A percentile compares a stretch with the other conserved stretches of the same genome.
phyloP scores from a whole-genome alignment of 2,113 vertebrate species.

The Menidia beryllina region DNA sequence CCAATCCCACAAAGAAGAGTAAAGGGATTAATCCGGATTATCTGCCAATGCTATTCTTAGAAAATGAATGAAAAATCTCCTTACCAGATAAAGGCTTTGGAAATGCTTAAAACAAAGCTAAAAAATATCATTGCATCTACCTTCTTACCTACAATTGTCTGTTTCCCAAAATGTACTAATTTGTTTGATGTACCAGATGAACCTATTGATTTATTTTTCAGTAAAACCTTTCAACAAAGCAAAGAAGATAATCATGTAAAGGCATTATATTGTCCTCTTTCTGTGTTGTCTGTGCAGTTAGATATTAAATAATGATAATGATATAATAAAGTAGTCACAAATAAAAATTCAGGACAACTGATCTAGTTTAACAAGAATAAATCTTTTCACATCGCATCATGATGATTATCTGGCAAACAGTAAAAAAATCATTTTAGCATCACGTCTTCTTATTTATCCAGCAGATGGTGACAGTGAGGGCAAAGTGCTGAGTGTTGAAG shows the following conservation, averaged over 20 bases:
- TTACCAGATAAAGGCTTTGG: constrained; percentile 40
- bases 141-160: constrained; percentile 9
- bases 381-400: not conserved
- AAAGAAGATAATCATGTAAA: not conserved
- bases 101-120: constrained; percentile 28
- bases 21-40: constrained; percentile 73
- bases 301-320: too few relatives aligned
- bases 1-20: constrained; percentile 54
- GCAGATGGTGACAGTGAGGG: constrained; percentile 58
- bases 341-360: not conserved
- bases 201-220: not conserved
- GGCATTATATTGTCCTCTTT: too few relatives aligned
- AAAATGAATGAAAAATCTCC: constrained; percentile 55
- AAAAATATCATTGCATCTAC: constrained; percentile 5
- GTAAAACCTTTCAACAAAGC: not conserved
- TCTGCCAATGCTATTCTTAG: constrained; percentile 66
- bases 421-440: not conserved
- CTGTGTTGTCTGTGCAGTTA: not conserved
- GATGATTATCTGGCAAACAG: not conserved
- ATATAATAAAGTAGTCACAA: not conserved
- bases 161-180: not conserved
- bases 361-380: not conserved
- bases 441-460: constrained; percentile 15
- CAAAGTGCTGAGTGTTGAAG: constrained; percentile 1
- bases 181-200: not conserved